Evolutionary conservation across 2,888 invertebrate genomes (phyloP), one percentile per base, ranked within the genome.

Genomic region (Eustalomyia histrio): DNA sequence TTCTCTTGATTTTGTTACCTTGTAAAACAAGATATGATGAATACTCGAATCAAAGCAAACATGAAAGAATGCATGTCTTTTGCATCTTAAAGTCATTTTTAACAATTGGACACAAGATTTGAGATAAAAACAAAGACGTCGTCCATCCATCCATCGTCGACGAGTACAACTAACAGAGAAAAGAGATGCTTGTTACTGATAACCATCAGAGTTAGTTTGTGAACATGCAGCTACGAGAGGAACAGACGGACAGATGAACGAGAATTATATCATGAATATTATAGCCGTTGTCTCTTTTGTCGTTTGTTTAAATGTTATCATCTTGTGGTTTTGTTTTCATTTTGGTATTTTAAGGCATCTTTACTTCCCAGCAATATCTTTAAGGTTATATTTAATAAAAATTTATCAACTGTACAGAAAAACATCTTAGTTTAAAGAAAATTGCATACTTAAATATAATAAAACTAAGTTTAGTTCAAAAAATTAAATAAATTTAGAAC

Each of bases 61-160:
- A 79, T 60, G 55, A 67, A 72, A 55, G 67, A 72, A 78, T 72
- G 39, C 63, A 57, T 79, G 78, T 63, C 61, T 68, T 68, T 69
- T 74, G 74, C 74, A 79, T 69, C 79, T 58, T 33, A 79, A 74
- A 74, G 68, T 74, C 64, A 74, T 74, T 79, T 79, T 79, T 64
- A 69, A 74, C 74, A 79, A 74, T 79, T 79, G 69, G 64, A 74
- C 69, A 69, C 52, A 39, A 69, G 68, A 79, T 68, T 74, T 68
- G 21, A 79, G 74, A 79, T 79, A 79, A 79, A 57, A 60, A 53
- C 50, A 63, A 55, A 69, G 43, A 64, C 73, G 39, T 79, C 14
- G 67, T 68, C 67, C 63, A 73, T 67, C 67, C 63, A 73, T 67
- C 64, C 79, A 69, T 74, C 60, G 60, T 35, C 64, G 50, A 39